phyloP scores from a whole-genome alignment of 64 coral and sea anemone genomes.

The Pocillopora verrucosa region DNA sequence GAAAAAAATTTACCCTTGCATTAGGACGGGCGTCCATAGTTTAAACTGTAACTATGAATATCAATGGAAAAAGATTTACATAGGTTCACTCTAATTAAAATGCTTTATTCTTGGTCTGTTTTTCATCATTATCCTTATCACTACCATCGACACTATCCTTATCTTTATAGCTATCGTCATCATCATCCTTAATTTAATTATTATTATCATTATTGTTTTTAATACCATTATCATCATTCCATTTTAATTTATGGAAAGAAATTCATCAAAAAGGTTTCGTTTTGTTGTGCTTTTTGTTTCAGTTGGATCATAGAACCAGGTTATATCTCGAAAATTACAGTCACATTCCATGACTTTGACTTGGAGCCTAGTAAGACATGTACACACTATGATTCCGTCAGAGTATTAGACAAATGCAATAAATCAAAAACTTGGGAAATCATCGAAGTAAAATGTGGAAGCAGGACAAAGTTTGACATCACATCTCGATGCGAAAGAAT shows the following conservation, averaged over 20 bases:
- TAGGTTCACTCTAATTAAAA: no score
- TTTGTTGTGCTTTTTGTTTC: neutral
- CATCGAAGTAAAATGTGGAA: conserved; percentile 46
- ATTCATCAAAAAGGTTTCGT: neutral
- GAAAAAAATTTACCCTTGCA: no score
- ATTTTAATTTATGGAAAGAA: neutral
- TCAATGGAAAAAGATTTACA: no score
- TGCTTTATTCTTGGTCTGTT: no score
- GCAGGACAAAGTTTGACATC: conserved; percentile 56
- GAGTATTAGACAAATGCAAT: conserved; percentile 52
- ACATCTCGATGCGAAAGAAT: conserved; percentile 62
- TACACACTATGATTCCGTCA: conserved; percentile 63
- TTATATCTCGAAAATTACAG: conserved; percentile 20
- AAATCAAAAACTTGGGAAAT: conserved; percentile 9
- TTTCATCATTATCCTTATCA: no score
- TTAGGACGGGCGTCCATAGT: no score
- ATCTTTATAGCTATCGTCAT: no score
- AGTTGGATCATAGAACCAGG: conserved; percentile 28
- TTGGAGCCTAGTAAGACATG: conserved; percentile 82
- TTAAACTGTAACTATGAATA: no score
- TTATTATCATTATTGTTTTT: no score
- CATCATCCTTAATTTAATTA: no score
- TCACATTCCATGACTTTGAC: conserved; percentile 83
- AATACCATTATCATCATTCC: no score
- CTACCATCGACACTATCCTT: no score